phyloP scores from a whole-genome alignment of 2,797 vertebrate genomes.

The Pipistrellus pipistrellus region DNA sequence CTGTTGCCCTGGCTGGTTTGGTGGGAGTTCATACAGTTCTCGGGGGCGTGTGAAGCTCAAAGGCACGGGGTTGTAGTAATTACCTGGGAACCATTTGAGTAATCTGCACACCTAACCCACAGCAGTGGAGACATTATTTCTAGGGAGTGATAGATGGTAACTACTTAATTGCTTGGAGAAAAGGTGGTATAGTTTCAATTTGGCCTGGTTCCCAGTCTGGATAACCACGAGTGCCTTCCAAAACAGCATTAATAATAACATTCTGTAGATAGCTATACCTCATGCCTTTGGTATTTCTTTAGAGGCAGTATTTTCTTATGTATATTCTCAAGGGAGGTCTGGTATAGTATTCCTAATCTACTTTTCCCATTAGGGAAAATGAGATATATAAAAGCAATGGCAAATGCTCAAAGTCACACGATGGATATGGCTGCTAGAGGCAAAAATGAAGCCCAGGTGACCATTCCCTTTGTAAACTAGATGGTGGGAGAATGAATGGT shows the following conservation, averaged over 20 bases:
- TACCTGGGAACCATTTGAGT: slow-evolving; percentile 67
- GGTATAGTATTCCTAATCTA: slow-evolving; percentile 66
- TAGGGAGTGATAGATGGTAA: slow-evolving; percentile 74
- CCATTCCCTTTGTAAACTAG: slow-evolving; percentile 15
- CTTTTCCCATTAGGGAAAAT: slow-evolving; percentile 72
- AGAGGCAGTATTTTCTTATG: slow-evolving; percentile 51
- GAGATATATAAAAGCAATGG: slow-evolving; percentile 45
- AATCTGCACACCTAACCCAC: slow-evolving; percentile 65
- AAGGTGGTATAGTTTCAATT: slow-evolving; percentile 72
- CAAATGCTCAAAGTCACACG: slow-evolving; percentile 1
- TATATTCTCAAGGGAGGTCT: slow-evolving; percentile 46
- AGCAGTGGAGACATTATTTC: slow-evolving; percentile 75
- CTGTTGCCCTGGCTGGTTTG: neutral
- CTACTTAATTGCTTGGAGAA: slow-evolving; percentile 75
- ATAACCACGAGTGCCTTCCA: slow-evolving; percentile 52
- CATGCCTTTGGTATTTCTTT: slow-evolving; percentile 53
- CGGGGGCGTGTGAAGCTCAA: slow-evolving; percentile 47
- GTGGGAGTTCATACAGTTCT: slow-evolving; percentile 31
- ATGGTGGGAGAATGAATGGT: neutral
- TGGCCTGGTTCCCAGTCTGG: slow-evolving; percentile 74
- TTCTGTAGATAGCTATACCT: slow-evolving; percentile 52
- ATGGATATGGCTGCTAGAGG: slow-evolving; percentile 11
- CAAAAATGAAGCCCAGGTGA: slow-evolving; percentile 59
- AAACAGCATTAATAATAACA: slow-evolving; percentile 73
- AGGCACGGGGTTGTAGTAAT: slow-evolving; percentile 66